Base-by-base conservation (phyloP, 2,888 invertebrate species). In the Caprella mutica region DNA sequence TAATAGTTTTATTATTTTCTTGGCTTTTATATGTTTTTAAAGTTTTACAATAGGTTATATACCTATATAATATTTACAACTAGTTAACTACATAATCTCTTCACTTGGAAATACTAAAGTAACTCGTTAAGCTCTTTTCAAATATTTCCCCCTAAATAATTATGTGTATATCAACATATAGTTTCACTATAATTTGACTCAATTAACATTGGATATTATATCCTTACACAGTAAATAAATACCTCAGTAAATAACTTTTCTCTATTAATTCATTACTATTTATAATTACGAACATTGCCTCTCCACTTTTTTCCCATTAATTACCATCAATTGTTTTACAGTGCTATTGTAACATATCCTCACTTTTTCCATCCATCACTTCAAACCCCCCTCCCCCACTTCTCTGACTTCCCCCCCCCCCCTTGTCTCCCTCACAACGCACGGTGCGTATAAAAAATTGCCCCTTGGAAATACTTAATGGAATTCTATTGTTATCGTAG, bases 151-250 rank as follows among this genome's bases (percentile, higher is more conserved):
- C 17, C n/a, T 17, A 9, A 17, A 24, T 44, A 17, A 5, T 29
- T 50, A 50, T 38, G 30, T 50, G 30, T 38, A 50, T 50, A 50
- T 38, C 26, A 29, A 50, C 8, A 50, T 50, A 30, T 30, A 30
- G 5, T 12, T 19, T 27, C n/a, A 19, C n/a, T 27, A 12, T 27
- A 21, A 50, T 50, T 29, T 50, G 30, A 29, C 26, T 50, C 26
- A 12, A 50, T 50, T 29, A 29, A 50, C 30, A 50, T 50, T 17
- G 19, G n/a, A 38, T 38, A 38, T 38, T 50, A 30, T 50, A 30
- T 50, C n/a, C 21, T 43, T 4, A 43, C 21, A 21, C 14, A 9
- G 19, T 12, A 19, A 9, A 17, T 48, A 19, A 8, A 9, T 23
- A 19, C 19, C 14, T 9, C 48, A 12, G 21, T 21, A 9, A 21